Percentiles rank a stretch among this genome's conserved stretches.
These are phyloP conservation scores for Hystrix cristata DNA, from an alignment of 2,113 vertebrate species.

Conservation along the genomic window DNA sequence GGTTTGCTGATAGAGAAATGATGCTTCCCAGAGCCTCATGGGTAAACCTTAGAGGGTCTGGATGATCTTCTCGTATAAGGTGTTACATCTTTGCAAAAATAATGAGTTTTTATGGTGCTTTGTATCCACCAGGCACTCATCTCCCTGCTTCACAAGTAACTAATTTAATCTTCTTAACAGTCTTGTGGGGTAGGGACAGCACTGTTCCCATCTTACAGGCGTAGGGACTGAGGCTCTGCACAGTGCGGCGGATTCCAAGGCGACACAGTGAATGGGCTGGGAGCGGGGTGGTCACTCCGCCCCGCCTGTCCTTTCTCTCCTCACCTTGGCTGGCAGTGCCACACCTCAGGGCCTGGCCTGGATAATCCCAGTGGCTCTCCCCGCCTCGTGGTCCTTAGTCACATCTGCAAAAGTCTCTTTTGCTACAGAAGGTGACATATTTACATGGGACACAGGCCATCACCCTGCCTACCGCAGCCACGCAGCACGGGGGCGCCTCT, in stretches of 20 bases:
- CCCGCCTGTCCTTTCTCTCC: no score
- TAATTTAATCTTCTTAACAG: not conserved
- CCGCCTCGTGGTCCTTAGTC: not conserved
- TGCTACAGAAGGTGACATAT: not conserved
- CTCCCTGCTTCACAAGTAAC: not conserved
- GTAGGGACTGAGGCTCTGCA: not conserved
- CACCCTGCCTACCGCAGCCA: not conserved
- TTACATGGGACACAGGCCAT: not conserved
- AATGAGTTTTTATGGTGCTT: not conserved
- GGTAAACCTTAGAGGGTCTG: not conserved
- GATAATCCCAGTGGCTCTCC: not conserved
- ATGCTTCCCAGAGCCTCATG: not conserved
- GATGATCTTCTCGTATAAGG: not conserved
- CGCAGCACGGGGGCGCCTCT: not conserved
- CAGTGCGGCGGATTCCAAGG: not conserved
- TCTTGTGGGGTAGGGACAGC: not conserved
- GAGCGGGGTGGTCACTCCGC: not conserved
- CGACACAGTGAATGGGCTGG: not conserved
- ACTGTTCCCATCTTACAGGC: not conserved
- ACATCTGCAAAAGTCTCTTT: not conserved
- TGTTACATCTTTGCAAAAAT: not conserved
- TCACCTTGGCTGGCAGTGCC: no score
- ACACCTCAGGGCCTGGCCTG: not conserved
- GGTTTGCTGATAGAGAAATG: not conserved
- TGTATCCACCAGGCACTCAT: not conserved